Evolutionary conservation across 2,888 invertebrate genomes (phyloP).

Genomic region (Spilarctia lutea): DNA sequence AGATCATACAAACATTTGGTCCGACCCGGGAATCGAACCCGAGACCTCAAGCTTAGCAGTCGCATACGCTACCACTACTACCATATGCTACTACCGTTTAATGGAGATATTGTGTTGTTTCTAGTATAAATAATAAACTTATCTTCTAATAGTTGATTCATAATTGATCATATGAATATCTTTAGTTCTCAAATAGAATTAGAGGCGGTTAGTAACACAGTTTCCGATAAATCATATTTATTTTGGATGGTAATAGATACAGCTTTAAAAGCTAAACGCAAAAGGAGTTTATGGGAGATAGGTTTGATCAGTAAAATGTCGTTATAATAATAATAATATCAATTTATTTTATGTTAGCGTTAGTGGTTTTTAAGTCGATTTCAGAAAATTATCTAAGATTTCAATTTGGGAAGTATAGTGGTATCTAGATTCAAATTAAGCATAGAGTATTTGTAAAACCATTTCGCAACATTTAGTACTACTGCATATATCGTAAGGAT

Average conservation of each 20-base stretch:
- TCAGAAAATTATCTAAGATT: too few relatives aligned
- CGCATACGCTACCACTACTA: too few relatives aligned
- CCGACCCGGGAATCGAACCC: too few relatives aligned
- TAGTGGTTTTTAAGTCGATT: too few relatives aligned
- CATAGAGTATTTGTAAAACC: not conserved
- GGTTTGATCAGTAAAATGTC: not conserved
- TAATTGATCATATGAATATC: not conserved
- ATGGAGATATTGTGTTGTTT: not conserved
- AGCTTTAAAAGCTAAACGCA: not conserved
- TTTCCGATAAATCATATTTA: too few relatives aligned
- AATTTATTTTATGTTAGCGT: too few relatives aligned
- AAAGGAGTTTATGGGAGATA: not conserved
- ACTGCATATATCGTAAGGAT: too few relatives aligned
- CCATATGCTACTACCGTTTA: not conserved
- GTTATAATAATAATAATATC: too few relatives aligned
- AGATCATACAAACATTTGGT: too few relatives aligned
- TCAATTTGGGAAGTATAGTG: too few relatives aligned
- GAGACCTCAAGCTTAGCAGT: too few relatives aligned
- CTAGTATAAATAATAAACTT: not conserved
- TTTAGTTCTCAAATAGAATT: not conserved
- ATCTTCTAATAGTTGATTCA: not conserved
- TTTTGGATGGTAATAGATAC: not conserved
- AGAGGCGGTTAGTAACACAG: too few relatives aligned
- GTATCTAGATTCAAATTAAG: not conserved
- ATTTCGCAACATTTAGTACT: not conserved